Base-by-base conservation (phyloP, 2,113 vertebrate genomes). In the Lagopus muta region DNA sequence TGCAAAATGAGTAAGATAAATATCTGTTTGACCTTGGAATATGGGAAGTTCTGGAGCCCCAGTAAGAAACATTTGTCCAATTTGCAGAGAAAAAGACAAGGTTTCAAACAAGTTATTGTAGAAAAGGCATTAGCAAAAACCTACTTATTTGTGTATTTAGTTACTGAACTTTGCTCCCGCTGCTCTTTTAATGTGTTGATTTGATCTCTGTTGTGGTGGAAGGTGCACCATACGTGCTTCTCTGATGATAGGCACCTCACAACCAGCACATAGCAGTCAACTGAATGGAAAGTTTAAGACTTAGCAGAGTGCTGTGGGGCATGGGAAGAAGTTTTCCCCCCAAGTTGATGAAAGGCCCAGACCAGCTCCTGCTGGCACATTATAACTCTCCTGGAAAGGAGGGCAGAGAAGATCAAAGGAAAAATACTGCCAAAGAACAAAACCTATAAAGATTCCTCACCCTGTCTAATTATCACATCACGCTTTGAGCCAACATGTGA, bases 391-490 rank as follows among this genome's bases (percentile, higher is more conserved):
- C 76, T 92, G 70, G 65, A 88, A 95, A 83, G 45, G 45, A 82
- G 45, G 90, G 47, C 1, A 3, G 70, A 22, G 17, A 72, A 93
- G 93, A 97, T 95, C 88, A 96, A 93, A 96, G 77, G 60, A 57
- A 86, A 84, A 95, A 79, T 45, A 71, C 64, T 22, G 45, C 93
- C 94, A 94, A 94, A 92, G 78, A 94, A 78, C 78, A 79, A 90
- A 95, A 93, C 52, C 89, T 90, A 82, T 36, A 86, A 82, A 93
- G 87, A 85, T 95, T 95, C 86, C 81, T 79, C 86, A 91, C 75
- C 82, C 65, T 91, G 85, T 69, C 86, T 86, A 89, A 92, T 96
- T 95, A 96, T 90, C 85, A 92, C 90, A 91, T 87, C 84, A 81
- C 73, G 52, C 55, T 96, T 93, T 89, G 48, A 95, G 72, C 90